Conservation (phyloP, 2,888 invertebrate species). For the Piscicola geometra region DNA sequence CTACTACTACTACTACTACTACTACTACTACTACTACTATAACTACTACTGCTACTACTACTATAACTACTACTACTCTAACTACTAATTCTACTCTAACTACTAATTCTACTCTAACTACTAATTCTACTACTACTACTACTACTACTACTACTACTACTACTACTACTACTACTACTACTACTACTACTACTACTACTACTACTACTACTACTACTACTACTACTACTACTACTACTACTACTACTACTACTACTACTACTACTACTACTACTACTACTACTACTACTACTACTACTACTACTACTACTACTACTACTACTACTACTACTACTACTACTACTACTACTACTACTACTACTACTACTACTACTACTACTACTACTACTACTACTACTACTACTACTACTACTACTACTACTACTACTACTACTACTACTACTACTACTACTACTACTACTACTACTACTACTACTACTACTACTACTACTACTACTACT, state of each 20-base stretch:
- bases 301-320: slow-evolving; percentile 31
- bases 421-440: slow-evolving; percentile 34
- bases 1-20: slow-evolving; percentile 33
- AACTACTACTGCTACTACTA: slow-evolving; percentile 32
- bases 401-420: slow-evolving; percentile 23
- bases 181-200: slow-evolving; percentile 16
- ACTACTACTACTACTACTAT: slow-evolving; percentile 38
- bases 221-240: slow-evolving; percentile 29
- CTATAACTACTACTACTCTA: slow-evolving; percentile 35
- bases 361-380: slow-evolving; percentile 29
- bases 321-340: slow-evolving; percentile 37
- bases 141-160: slow-evolving; percentile 27
- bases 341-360: slow-evolving; percentile 33
- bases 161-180: slow-evolving; percentile 31
- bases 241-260: slow-evolving; percentile 22
- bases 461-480: slow-evolving; percentile 31
- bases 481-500: slow-evolving; percentile 37
- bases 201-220: slow-evolving; percentile 29
- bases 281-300: slow-evolving; percentile 38
- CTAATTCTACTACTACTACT: slow-evolving; percentile 25
- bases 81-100: slow-evolving; percentile 31
- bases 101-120: slow-evolving; percentile 26
- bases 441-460: slow-evolving; percentile 38
- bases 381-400: slow-evolving; percentile 28
- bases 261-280: slow-evolving; percentile 34